Conservation (phyloP, 2,113 vertebrate genomes). For the Peromyscus californicus region DNA sequence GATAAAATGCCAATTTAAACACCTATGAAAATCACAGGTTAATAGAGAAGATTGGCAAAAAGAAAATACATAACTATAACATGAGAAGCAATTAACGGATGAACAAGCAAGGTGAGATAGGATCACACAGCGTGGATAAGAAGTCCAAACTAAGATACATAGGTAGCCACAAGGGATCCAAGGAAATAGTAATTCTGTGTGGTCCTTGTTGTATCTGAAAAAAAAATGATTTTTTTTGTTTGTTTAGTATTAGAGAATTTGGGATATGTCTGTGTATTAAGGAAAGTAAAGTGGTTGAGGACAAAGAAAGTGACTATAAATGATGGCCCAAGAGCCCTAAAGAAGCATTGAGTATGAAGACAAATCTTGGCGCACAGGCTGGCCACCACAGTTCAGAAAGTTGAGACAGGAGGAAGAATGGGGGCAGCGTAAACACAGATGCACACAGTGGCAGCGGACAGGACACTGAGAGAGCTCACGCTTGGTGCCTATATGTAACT, state of each 20-base stretch:
- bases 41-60: background rate
- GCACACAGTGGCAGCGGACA: background rate
- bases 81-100: background rate
- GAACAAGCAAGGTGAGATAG: background rate
- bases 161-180: background rate
- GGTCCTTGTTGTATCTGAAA: background rate
- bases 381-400: background rate
- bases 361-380: background rate
- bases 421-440: background rate
- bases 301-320: background rate
- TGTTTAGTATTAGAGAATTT: constrained; percentile 7
- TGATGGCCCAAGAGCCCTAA: background rate
- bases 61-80: constrained; percentile 15
- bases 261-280: background rate
- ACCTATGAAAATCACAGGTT: constrained; percentile 12
- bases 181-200: background rate
- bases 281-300: background rate
- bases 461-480: background rate
- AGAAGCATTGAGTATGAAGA: background rate
- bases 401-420: background rate
- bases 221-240: background rate
- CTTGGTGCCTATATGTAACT: background rate
- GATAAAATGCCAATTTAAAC: background rate
- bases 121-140: background rate
- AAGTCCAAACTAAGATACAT: background rate